Base-by-base conservation (phyloP, 2,888 invertebrate species). In the Heliconius erato region DNA sequence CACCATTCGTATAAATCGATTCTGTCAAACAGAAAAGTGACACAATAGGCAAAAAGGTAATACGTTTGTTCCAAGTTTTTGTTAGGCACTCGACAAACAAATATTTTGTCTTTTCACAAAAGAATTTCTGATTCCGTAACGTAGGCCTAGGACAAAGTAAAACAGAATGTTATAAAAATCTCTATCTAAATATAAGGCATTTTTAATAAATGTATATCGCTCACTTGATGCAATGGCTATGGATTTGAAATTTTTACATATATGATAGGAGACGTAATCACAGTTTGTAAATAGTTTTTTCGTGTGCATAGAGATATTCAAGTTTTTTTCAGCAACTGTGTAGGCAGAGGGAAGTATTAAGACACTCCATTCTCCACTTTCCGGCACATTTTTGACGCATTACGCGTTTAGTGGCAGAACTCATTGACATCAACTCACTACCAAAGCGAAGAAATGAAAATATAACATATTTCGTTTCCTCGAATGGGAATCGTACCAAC, bases 1-100 rank as follows among this genome's bases (percentile, higher is more conserved):
- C 91, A 91, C 91, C 90, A 91, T 90, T 92, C 91, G 91, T 91
- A 90, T 88, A 91, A 93, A 93, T 93, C 91, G 93, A 94, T 92
- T 89, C 91, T 88, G 90, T 89, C 91, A 90, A 91, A 92, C 89
- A 87, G 89, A 91, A 40, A 91, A 92, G 88, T 90, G 90, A 91
- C 90, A 92, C 92, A 91, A 91, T 91, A 87, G 87, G 88, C 89
- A 87, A 89, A 89, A 89, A 89, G 86, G 86, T 85, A 88, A 88
- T 88, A 85, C 87, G 87, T 89, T 90, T 89, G 88, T 88, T 89
- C 82, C 81, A 84, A 83, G 78, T 84, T 86, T 85, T 87, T 87
- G 84, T 87, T 84, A 79, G 82, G 80, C 76, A 78, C 79, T 82
- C 83, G 79, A 82, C 81, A 83, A 89, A 89, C 88, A 87, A 87